These are phyloP conservation scores for Ailuropoda melanoleuca DNA, from an alignment of 2,113 vertebrate genomes.

Conservation along the genomic window DNA sequence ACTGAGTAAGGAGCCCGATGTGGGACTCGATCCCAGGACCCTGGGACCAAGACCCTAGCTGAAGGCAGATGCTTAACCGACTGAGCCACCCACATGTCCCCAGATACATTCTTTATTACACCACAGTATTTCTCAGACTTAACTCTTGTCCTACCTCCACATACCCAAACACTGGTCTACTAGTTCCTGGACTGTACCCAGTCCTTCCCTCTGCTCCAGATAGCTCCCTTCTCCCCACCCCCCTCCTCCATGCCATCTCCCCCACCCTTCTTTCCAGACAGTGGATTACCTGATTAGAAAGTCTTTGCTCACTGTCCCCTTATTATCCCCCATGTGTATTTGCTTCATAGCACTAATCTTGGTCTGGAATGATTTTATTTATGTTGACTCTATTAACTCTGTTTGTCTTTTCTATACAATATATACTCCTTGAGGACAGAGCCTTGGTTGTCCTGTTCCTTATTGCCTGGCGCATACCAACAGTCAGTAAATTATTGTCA, in stretches of 20 bases:
- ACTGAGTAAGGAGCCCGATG: too few relatives aligned
- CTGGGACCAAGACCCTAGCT: neutral
- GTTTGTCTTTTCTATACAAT: neutral
- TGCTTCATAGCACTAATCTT: neutral
- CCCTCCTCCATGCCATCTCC: neutral
- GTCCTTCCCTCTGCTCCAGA: neutral
- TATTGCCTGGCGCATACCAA: neutral
- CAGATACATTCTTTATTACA: neutral
- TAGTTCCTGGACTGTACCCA: neutral
- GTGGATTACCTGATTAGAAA: neutral
- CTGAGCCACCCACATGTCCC: neutral
- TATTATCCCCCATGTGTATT: neutral
- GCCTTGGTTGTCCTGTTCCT: neutral
- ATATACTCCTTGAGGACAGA: neutral
- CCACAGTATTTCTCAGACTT: neutral
- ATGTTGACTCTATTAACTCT: neutral
- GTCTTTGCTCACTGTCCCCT: neutral
- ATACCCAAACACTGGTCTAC: neutral
- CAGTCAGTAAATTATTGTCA: slow-evolving; percentile 26
- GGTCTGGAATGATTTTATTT: neutral
- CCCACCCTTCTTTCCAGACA: neutral
- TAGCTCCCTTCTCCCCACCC: too few relatives aligned
- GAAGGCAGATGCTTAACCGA: neutral
- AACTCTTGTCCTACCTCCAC: neutral
- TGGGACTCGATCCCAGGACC: neutral